phyloP scores from a whole-genome alignment of 1,140 invertebrate genomes.

The Aphis gossypii region DNA sequence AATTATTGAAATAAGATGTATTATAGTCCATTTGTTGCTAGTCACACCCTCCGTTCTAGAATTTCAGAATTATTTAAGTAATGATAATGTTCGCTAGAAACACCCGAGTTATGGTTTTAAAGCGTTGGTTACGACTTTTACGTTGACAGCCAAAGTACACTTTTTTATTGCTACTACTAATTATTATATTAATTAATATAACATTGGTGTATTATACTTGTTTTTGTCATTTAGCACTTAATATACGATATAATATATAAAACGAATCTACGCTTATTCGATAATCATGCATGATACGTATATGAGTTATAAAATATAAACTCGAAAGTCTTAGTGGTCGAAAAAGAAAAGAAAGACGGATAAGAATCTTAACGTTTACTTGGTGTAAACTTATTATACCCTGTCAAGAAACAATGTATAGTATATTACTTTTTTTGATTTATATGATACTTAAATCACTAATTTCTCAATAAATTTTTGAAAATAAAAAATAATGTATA shows the following conservation, averaged over 20 bases:
- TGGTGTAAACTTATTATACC: too few relatives aligned
- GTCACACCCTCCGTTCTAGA: background rate
- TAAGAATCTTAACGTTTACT: too few relatives aligned
- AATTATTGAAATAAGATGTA: background rate
- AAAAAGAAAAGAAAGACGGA: too few relatives aligned
- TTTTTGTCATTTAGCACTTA: background rate
- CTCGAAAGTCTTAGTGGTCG: too few relatives aligned
- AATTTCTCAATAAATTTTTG: too few relatives aligned
- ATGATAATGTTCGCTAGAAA: background rate
- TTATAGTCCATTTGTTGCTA: background rate
- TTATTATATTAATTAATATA: background rate
- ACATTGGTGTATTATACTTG: background rate
- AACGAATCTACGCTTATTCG: too few relatives aligned
- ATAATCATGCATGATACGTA: too few relatives aligned
- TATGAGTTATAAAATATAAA: too few relatives aligned
- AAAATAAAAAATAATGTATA: too few relatives aligned
- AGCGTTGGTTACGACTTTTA: background rate
- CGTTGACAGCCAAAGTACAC: background rate
- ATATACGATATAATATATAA: background rate
- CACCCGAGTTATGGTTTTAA: background rate
- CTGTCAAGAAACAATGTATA: background rate
- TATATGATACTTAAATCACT: background rate
- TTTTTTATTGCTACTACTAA: background rate
- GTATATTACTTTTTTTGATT: background rate
- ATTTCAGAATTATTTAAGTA: background rate